Conservation (phyloP, 1,140 invertebrate genomes). For the Catajapyx aquilonaris region DNA sequence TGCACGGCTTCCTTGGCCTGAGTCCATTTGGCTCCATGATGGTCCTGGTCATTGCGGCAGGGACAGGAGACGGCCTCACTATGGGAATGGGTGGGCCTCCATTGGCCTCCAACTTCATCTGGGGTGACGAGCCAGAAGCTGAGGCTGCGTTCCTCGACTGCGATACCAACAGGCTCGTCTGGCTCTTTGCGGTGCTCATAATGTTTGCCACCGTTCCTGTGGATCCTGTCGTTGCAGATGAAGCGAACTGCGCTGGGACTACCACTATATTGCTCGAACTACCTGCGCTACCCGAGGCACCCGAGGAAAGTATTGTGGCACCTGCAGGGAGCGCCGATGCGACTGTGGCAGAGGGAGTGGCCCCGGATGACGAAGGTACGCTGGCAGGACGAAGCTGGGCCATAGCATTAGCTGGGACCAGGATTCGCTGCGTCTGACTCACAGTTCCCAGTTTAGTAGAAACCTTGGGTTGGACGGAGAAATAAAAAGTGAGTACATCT, state of each 20-base stretch:
- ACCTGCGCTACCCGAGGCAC: too few species aligned
- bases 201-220: slow-evolving; percentile 3
- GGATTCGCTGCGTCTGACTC: slow-evolving; percentile 18
- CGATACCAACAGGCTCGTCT: neutral
- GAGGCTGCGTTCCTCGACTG: neutral
- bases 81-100: too few species aligned
- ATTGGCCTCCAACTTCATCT: slow-evolving; percentile 1
- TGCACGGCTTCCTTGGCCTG: slow-evolving; percentile 80
- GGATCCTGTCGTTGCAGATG: neutral
- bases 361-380: too few species aligned
- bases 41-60: slow-evolving; percentile 14
- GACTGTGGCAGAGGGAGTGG: slow-evolving; percentile 18
- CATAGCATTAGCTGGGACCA: slow-evolving; percentile 22
- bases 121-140: slow-evolving; percentile 3
- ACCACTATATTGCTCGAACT: slow-evolving; percentile 29
- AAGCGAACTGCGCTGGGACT: slow-evolving; percentile 29
- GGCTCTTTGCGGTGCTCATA: neutral
- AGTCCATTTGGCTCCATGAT: slow-evolving; percentile 40
- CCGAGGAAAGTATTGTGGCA: slow-evolving; percentile 29
- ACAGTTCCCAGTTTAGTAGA: slow-evolving; percentile 21
- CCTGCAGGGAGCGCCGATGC: slow-evolving; percentile 26
- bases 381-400: slow-evolving; percentile 5
- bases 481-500: too few species aligned
- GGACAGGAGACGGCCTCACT: slow-evolving; percentile 2
- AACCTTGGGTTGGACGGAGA: too few species aligned